Conservation (phyloP, 1,140 invertebrate genomes). For the Rhynchophorus ferrugineus region DNA sequence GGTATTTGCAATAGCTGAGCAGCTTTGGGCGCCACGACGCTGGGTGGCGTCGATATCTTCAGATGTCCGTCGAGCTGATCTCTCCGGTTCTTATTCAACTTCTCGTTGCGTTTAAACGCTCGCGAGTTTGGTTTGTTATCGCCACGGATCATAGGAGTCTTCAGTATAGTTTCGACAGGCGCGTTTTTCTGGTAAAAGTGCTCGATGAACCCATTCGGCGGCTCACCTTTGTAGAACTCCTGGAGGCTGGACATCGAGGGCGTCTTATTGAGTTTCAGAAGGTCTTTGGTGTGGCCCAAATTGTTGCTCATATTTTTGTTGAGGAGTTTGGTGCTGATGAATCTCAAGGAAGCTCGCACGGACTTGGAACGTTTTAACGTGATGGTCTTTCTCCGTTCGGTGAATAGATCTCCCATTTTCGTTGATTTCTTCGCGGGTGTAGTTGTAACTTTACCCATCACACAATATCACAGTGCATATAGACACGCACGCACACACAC, state of each 20-base stretch:
- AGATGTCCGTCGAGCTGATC: slow-evolving; percentile 17
- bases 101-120: slow-evolving; percentile 15
- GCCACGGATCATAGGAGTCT: slow-evolving; percentile 44
- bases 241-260: slow-evolving; percentile 41
- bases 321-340: slow-evolving; percentile 51
- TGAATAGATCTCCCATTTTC: slow-evolving; percentile 31
- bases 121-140: slow-evolving; percentile 24
- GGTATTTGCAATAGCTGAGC: slow-evolving; percentile 50
- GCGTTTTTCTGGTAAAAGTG: slow-evolving; percentile 4
- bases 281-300: slow-evolving; percentile 32
- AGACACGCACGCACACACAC: too few relatives aligned
- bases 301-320: slow-evolving; percentile 38
- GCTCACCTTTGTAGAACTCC: slow-evolving; percentile 31
- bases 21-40: slow-evolving; percentile 50
- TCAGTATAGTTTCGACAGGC: slow-evolving; percentile 39
- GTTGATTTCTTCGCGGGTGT: not conserved
- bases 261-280: slow-evolving; percentile 27
- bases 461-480: slow-evolving; percentile 4
- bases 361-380: slow-evolving; percentile 52
- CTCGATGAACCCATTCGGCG: not conserved
- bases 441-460: slow-evolving; percentile 27
- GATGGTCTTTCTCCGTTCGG: slow-evolving; percentile 25
- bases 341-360: slow-evolving; percentile 60
- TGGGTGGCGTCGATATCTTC: slow-evolving; percentile 36
- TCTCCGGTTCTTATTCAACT: slow-evolving; percentile 16